Percentiles rank a stretch among this genome's conserved stretches.
phyloP scores from a whole-genome alignment of 2,888 invertebrate species.

The Pterostichus niger region DNA sequence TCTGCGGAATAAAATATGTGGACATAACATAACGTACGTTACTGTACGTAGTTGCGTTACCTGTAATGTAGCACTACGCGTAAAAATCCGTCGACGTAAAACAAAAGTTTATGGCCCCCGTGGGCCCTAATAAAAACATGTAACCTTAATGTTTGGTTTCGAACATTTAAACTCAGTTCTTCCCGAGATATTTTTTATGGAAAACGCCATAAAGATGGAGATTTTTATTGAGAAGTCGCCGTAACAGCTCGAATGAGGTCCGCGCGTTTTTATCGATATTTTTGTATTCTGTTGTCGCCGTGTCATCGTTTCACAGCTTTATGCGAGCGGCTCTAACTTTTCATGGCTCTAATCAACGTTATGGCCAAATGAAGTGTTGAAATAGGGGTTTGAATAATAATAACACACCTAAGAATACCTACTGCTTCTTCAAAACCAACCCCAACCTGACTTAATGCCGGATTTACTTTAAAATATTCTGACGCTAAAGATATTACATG shows the following conservation, averaged over 20 bases:
- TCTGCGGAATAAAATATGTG: constrained; percentile 48
- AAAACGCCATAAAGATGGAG: constrained; percentile 56
- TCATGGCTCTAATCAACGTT: constrained; percentile 46
- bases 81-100: constrained; percentile 31
- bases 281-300: constrained; percentile 45
- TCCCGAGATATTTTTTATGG: constrained; percentile 59
- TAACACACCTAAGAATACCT: not conserved
- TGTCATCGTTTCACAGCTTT: constrained; percentile 39
- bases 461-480: constrained; percentile 21
- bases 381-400: constrained; percentile 37
- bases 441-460: not conserved
- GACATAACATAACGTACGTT: constrained; percentile 10
- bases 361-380: constrained; percentile 29
- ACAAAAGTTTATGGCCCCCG: constrained; percentile 31
- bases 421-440: too few relatives aligned
- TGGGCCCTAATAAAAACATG: constrained; percentile 52
- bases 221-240: constrained; percentile 58
- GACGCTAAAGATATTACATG: too few relatives aligned
- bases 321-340: constrained; percentile 21
- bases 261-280: constrained; percentile 51
- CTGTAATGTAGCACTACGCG: constrained; percentile 21
- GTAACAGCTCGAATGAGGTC: constrained; percentile 29
- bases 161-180: constrained; percentile 52
- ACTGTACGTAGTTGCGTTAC: not conserved
- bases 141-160: constrained; percentile 53